Evolutionary conservation across 2,888 invertebrate genomes (phyloP), one percentile per base, ranked within the genome.

Genomic region (Apotomis betuletana): DNA sequence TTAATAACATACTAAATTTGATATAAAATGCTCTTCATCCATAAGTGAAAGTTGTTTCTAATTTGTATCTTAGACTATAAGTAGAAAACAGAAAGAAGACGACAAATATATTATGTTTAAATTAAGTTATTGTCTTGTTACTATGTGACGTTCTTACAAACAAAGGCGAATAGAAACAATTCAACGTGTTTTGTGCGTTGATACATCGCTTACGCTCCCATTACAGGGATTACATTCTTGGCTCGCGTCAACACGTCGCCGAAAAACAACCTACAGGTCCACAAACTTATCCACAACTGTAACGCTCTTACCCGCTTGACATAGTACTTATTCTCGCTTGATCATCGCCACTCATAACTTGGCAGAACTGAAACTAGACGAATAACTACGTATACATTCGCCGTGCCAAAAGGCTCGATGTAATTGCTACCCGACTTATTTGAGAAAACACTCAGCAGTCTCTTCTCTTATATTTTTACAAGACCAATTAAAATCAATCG

Each of bases 141-240:
- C 49, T 10, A 49, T 49, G 49, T 49, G 10, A 49, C 6, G 9
- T 68, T 9, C 44, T 41, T 52, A 54, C 54, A 68, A 36, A 70
- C 59, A 67, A 65, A 68, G 27, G 60, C 41, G 41, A 41, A 41
- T 41, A 74, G 75, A 70, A 76, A 62, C 59, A 72, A 12, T 46
- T 60, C 49, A 70, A 67, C 68, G 60, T 13, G 74, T 77, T 71
- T 74, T 74, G 75, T 78, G 77, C 77, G 79, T 83, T 80, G 83
- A 85, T 84, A 84, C 84, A 83, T 85, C 84, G 82, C 82, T 86
- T 83, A 85, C 83, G 85, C 83, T 81, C 81, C 84, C 85, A 88
- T 90, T 88, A 88, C 85, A 82, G 78, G 84, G 85, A 88, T 87
- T 85, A 86, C 85, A 88, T 90, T 90, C 87, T 90, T 89, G 88